Evolutionary conservation across 2,113 vertebrate species (phyloP).

Genomic region (Gasterosteus nipponicus): DNA sequence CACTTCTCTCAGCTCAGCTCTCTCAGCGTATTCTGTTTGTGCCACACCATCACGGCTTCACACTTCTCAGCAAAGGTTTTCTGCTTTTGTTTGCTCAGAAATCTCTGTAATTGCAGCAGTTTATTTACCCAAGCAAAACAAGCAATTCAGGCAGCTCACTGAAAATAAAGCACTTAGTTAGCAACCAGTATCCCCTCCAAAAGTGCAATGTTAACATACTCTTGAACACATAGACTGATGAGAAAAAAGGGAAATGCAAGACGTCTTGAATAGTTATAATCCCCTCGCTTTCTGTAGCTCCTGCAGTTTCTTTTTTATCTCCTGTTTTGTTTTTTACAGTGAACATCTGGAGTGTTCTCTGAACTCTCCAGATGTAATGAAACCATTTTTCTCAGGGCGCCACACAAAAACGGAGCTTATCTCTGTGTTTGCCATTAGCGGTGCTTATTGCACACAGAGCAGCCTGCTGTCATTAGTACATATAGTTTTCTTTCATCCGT

Average conservation of each 20-base stretch:
- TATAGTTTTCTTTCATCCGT: slow-evolving; percentile 35
- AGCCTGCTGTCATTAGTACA: slow-evolving; percentile 61
- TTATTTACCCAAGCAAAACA: slow-evolving; percentile 54
- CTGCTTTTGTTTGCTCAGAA: slow-evolving; percentile 14
- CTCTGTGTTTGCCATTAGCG: slow-evolving; percentile 64
- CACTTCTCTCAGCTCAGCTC: slow-evolving; percentile 28
- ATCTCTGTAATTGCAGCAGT: slow-evolving; percentile 49
- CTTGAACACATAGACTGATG: slow-evolving; percentile 12
- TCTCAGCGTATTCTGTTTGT: slow-evolving; percentile 24
- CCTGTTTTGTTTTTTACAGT: slow-evolving; percentile 5
- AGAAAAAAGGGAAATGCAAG: not conserved
- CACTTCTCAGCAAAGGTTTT: slow-evolving; percentile 13
- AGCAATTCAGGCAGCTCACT: slow-evolving; percentile 23
- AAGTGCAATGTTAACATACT: not conserved
- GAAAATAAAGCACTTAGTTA: slow-evolving; percentile 15
- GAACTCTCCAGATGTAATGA: slow-evolving; percentile 65
- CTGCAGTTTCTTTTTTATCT: slow-evolving; percentile 9
- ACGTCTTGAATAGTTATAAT: not conserved
- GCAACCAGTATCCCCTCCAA: not conserved
- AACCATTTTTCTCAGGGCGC: slow-evolving; percentile 70
- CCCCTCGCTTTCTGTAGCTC: not conserved
- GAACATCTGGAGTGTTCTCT: slow-evolving; percentile 21
- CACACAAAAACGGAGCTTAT: slow-evolving; percentile 63
- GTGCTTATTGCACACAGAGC: slow-evolving; percentile 58
- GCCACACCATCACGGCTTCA: not conserved